Evolutionary conservation across 2,113 vertebrate species (phyloP).

Genomic region (Muntiacus reevesi): DNA sequence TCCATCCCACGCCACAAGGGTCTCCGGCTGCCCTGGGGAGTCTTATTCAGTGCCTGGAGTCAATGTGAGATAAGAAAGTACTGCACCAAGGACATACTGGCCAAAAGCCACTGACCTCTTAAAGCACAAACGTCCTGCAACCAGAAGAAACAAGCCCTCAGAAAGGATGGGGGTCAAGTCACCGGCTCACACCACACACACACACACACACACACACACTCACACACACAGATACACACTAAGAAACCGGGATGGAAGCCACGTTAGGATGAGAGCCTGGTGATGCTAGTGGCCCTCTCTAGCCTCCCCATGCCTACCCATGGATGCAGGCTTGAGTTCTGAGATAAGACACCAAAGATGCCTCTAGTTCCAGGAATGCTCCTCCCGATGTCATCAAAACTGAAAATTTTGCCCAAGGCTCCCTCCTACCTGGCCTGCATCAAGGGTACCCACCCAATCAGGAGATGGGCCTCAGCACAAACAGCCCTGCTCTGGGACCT

Average conservation of each 20-base stretch:
- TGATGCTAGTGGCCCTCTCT: not conserved
- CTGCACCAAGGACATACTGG: not conserved
- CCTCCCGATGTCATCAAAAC: no score
- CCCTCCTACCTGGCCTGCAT: slow-evolving; percentile 23
- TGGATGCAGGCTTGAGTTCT: slow-evolving; percentile 33
- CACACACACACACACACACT: not conserved
- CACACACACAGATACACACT: not conserved
- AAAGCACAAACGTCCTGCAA: not conserved
- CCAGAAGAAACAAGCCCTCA: not conserved
- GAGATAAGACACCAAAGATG: no score
- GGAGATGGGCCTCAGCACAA: slow-evolving; percentile 28
- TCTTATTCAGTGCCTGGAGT: not conserved
- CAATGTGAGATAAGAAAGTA: not conserved
- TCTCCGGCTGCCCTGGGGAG: not conserved
- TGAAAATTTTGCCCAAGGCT: not conserved
- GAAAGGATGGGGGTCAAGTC: not conserved
- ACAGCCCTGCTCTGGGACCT: slow-evolving; percentile 64
- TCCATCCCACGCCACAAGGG: not conserved
- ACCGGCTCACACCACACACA: not conserved
- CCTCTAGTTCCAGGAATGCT: slow-evolving; percentile 45
- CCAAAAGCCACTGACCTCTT: not conserved
- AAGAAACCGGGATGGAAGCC: not conserved
- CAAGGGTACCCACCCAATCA: slow-evolving; percentile 51
- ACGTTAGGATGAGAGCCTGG: not conserved
- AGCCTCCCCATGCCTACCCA: slow-evolving; percentile 57